Evolutionary conservation across 92 coral and sea anemone genomes (phyloP), one percentile per base, ranked within the genome.

Genomic region (Heteractis magnifica): DNA sequence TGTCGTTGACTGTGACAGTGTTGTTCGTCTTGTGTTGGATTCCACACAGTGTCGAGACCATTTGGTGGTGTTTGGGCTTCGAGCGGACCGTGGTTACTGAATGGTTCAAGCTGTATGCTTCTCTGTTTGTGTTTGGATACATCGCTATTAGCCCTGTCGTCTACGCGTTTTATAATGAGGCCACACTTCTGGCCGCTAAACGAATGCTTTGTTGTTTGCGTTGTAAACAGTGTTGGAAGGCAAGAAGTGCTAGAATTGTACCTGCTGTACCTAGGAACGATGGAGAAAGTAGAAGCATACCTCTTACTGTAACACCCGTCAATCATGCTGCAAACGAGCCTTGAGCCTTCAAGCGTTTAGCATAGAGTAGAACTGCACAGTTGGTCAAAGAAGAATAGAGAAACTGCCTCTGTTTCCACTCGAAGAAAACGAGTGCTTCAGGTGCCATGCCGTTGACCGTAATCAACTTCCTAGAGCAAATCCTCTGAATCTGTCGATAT

Each of bases 21-120:
- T 56, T 82, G 18, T 90, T 91, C 60, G 11, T 88, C 10, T 15
- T 82, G 9, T 78, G 86, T 56, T 91, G 94, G 94, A 50, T 85
- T 16, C 94, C 92, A 13, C 71, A 77, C 41, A 60, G 77, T 44
- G 68, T 85, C 3, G 68, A 68, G 50, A 49, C 58, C 50, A 71
- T 82, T 49, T 41, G 41, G 56, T 81, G 85, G 85, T 68, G 73
- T 58, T 49, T 80, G 49, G 75, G 58, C 14, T 6, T 64, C 8
- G 7, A 80, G 15, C 51, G 23, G 8, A 34, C 76, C 12, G 8
- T 49, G 6, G 51, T 16, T 19, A 26, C 49, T 4, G 78, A 74
- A 34, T 50, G 56, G 49, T 7, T 51, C 10, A 51, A 81, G 68
- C 14, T 68, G 18, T 75, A 72, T 58, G 56, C 82, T 49, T 34